A percentile compares a stretch with the other conserved stretches of the same genome.
phyloP scores from a whole-genome alignment of 2,888 invertebrate species.

The Coenonympha arcania region DNA sequence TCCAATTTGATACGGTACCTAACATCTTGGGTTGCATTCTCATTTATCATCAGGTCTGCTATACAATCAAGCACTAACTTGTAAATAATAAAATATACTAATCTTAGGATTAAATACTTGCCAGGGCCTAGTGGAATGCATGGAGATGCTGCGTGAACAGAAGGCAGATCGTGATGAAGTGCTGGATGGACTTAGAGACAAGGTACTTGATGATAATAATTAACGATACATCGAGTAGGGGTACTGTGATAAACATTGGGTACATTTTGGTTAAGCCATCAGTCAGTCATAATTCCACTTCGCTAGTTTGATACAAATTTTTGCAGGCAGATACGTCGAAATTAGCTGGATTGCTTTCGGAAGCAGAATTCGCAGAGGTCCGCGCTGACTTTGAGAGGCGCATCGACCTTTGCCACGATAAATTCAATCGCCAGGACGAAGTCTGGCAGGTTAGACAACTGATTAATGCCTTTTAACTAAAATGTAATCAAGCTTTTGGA shows the following conservation, averaged over 20 bases:
- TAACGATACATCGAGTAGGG: too few species aligned
- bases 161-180: constrained; percentile 63
- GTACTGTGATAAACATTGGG: too few species aligned
- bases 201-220: constrained; percentile 44
- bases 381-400: constrained; percentile 40
- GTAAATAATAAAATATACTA: too few species aligned
- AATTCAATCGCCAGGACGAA: constrained; percentile 49
- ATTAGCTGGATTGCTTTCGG: constrained; percentile 45
- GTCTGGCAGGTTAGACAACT: constrained; percentile 58
- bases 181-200: constrained; percentile 53
- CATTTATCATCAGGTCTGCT: too few species aligned
- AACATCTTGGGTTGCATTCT: too few species aligned
- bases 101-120: constrained; percentile 8
- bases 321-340: constrained; percentile 46
- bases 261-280: too few species aligned
- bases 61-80: too few species aligned
- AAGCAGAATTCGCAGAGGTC: constrained; percentile 36
- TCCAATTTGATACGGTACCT: too few species aligned
- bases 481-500: too few species aligned
- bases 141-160: constrained; percentile 56
- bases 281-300: background rate
- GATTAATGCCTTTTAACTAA: too few species aligned
- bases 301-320: background rate
- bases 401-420: constrained; percentile 46
- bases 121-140: constrained; percentile 46